phyloP scores from a whole-genome alignment of 2,113 vertebrate genomes.

The Caracal caracal region DNA sequence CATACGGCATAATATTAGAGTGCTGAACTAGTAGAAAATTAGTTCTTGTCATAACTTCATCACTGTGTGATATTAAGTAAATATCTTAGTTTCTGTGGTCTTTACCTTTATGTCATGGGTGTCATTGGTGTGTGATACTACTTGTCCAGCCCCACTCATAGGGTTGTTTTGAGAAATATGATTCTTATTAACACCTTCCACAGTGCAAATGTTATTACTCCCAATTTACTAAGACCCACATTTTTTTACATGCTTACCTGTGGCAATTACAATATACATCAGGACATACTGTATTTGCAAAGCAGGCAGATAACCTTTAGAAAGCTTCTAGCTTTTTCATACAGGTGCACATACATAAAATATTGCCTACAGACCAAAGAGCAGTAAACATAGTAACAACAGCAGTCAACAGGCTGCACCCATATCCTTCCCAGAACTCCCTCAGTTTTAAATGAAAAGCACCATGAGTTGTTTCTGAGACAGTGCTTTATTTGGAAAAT shows the following conservation, averaged over 20 bases:
- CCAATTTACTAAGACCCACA: not conserved
- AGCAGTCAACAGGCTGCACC: not conserved
- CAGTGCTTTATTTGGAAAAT: conserved; percentile 12
- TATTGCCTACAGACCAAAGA: not conserved
- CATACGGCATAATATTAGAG: no score
- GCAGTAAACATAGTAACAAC: not conserved
- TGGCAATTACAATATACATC: not conserved
- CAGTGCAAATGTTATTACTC: not conserved
- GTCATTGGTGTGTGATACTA: not conserved
- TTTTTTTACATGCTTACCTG: not conserved
- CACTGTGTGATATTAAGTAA: not conserved
- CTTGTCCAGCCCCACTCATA: not conserved
- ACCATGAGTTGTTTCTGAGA: not conserved
- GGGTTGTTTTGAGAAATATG: not conserved
- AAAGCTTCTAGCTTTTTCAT: not conserved
- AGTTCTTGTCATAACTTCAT: not conserved
- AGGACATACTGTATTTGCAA: not conserved
- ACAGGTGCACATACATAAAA: not conserved
- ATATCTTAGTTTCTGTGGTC: not conserved
- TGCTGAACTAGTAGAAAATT: not conserved
- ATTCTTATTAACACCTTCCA: not conserved
- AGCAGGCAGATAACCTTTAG: not conserved
- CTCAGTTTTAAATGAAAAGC: not conserved
- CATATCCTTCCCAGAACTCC: not conserved
- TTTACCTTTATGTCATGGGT: not conserved